Base-by-base conservation (phyloP, 2,113 vertebrate species). In the Ctenomys sociabilis region DNA sequence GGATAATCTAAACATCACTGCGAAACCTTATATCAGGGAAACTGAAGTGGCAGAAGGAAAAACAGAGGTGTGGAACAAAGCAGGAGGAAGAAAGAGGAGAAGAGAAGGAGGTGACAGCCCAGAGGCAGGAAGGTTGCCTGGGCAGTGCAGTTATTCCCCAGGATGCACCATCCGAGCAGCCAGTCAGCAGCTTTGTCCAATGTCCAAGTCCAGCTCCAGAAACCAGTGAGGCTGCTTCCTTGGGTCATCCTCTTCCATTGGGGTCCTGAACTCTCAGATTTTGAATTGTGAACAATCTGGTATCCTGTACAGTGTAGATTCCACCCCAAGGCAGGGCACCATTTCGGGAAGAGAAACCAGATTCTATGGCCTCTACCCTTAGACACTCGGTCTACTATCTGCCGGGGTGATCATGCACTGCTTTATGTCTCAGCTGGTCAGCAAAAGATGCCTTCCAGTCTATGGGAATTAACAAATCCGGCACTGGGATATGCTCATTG, bases 1-100 rank as follows among this genome's bases (percentile, higher is more conserved):
- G 26, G 72, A 77, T 77, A 63, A 92, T 64, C 66, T 91, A 85
- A 91, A 96, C 85, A 35, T 59, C 54, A 80, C n/a, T 11, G 2
- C 28, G 80, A 81, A 93, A n/a, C 30, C 7, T 45, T 59, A 63
- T 57, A 40, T 73, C 35, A 43, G n/a, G 6, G 35, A 68, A 45
- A 45, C 3, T 73, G 16, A 14, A 81, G 68, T 61, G 49, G 64
- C 11, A 43, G 32, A 22, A 30, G 28, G 32, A 6, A 14, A 4
- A 45, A 16, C 2, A 14, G 8, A 43, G 21, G 37, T 5, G 2
- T 19, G 24, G 22, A 88, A 43, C 16, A 61, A 40, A 70, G 54
- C 21, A 4, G 10, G 13, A 77, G 43, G 43, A 77, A 49, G 26
- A 77, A 77, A 30, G 72, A 43, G 24, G 40, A 14, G 4, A 16